A percentile compares a stretch with the other conserved stretches of the same genome.
phyloP scores from a whole-genome alignment of 2,797 vertebrate genomes.

The Sternarchorhynchus goeldii region DNA sequence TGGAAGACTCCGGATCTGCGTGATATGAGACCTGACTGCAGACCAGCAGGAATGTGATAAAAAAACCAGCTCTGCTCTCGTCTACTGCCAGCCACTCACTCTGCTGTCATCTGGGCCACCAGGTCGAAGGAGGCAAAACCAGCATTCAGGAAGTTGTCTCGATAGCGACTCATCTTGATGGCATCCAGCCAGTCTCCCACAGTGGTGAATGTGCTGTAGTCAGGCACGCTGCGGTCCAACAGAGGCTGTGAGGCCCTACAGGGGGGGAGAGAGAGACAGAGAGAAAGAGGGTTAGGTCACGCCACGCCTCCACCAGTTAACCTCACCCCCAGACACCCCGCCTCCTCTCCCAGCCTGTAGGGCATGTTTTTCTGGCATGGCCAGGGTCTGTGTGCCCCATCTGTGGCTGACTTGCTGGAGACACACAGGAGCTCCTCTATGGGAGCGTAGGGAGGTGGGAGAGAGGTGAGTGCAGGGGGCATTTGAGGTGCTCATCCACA shows the following conservation, averaged over 20 bases:
- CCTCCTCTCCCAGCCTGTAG: constrained; percentile 58
- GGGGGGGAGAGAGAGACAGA: constrained; percentile 60
- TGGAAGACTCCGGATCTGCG: constrained; percentile 54
- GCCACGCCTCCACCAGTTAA: constrained; percentile 70
- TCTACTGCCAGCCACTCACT: neutral
- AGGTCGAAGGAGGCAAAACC: constrained; percentile 98
- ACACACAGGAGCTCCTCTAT: neutral
- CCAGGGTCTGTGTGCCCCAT: neutral
- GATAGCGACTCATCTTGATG: constrained; percentile 99
- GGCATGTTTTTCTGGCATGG: constrained; percentile 28
- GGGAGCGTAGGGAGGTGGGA: neutral
- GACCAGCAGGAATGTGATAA: constrained; percentile 1
- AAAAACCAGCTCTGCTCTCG: neutral
- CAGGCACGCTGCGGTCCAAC: constrained; percentile 95
- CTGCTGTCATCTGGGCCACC: constrained; percentile 96
- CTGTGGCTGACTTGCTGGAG: constrained; percentile 42
- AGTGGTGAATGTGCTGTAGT: constrained; percentile 98
- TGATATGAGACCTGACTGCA: constrained; percentile 55
- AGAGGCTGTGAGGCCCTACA: constrained; percentile 94
- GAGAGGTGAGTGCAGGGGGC: neutral
- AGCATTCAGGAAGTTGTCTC: constrained; percentile 95
- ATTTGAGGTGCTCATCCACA: no score
- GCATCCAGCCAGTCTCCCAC: constrained; percentile 98
- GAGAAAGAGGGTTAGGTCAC: constrained; percentile 73
- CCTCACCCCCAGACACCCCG: constrained; percentile 69